A percentile compares a stretch with the other conserved stretches of the same genome.
Evolutionary conservation across 2,797 vertebrate species (phyloP).

Genomic region (Lepilemur septentrionalis): DNA sequence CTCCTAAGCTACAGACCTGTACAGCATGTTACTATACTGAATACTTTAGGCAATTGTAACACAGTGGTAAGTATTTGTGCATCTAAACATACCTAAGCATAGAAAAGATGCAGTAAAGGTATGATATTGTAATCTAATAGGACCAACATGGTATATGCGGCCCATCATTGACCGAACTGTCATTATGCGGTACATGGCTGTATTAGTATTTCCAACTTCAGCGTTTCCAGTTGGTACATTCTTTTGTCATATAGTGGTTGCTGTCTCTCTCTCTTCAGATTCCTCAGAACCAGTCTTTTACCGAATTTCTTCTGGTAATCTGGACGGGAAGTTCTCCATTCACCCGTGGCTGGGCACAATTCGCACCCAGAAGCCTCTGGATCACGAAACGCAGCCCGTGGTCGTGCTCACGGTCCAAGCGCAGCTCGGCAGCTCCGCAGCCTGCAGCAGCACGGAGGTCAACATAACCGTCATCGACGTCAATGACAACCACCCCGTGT

Average conservation of each 20-base stretch:
- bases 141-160: background rate
- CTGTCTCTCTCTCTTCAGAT: slow-evolving; percentile 82
- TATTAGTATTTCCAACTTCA: background rate
- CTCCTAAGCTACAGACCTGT: background rate
- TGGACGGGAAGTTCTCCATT: slow-evolving; percentile 88
- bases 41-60: background rate
- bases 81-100: background rate
- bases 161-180: background rate
- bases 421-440: slow-evolving; percentile 82
- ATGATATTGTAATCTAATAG: background rate
- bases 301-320: slow-evolving; percentile 92
- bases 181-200: background rate
- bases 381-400: slow-evolving; percentile 88
- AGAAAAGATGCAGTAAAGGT: background rate
- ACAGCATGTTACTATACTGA: background rate
- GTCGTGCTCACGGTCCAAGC: slow-evolving; percentile 90
- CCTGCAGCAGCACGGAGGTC: slow-evolving; percentile 91
- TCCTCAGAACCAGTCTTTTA: slow-evolving; percentile 88
- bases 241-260: background rate
- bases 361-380: slow-evolving; percentile 86
- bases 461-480: slow-evolving; percentile 90
- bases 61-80: background rate
- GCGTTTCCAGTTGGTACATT: too few relatives aligned
- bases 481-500: slow-evolving; percentile 92
- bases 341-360: slow-evolving; percentile 90